These are phyloP conservation scores for Pyralis farinalis DNA, from an alignment of 2,888 invertebrate genomes.

Conservation along the genomic window DNA sequence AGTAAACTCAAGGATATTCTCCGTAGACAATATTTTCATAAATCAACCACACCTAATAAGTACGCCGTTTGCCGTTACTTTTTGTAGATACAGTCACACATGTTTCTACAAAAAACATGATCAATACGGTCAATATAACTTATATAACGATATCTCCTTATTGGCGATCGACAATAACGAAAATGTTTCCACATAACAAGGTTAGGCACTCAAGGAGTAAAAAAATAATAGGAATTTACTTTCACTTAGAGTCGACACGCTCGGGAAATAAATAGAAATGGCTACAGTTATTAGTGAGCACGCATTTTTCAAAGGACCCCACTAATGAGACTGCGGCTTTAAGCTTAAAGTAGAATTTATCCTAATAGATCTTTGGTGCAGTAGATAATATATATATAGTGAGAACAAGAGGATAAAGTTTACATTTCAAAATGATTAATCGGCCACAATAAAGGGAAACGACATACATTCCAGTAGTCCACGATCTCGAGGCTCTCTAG, in stretches of 20 bases:
- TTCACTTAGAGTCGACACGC: constrained; percentile 31
- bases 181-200: constrained; percentile 21
- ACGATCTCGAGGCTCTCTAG: constrained; percentile 15
- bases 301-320: constrained; percentile 20
- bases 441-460: background rate
- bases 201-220: constrained; percentile 12
- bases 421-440: background rate
- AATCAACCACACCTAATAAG: too few relatives aligned
- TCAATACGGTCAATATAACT: too few relatives aligned
- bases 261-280: constrained; percentile 33
- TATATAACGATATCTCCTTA: background rate
- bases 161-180: background rate
- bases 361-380: too few relatives aligned
- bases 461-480: constrained; percentile 3
- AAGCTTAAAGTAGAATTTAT: background rate
- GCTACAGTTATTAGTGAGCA: constrained; percentile 27
- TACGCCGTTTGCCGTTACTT: too few relatives aligned
- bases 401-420: too few relatives aligned
- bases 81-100: too few relatives aligned
- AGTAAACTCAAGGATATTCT: too few relatives aligned
- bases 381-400: too few relatives aligned
- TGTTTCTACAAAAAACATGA: too few relatives aligned
- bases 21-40: too few relatives aligned
- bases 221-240: constrained; percentile 36
- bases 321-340: constrained; percentile 11